Evolutionary conservation across 1,140 invertebrate genomes (phyloP).

Genomic region (Luehdorfia chinensis): DNA sequence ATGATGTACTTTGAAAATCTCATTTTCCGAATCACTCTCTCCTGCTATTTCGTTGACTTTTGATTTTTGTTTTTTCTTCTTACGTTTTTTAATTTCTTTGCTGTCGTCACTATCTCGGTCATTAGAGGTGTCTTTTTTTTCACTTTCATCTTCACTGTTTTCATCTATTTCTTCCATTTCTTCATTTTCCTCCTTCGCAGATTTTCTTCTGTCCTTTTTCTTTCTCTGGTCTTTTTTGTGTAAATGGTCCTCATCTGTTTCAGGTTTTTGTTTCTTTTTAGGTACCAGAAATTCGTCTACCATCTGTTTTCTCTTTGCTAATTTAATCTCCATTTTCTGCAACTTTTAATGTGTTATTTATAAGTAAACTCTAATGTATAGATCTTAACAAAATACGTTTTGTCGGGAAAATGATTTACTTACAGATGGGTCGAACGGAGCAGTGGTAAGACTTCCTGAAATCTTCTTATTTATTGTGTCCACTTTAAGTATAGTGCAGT

Average conservation of each 20-base stretch:
- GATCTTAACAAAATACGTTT: neutral
- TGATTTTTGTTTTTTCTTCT: slow-evolving; percentile 10
- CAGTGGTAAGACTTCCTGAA: slow-evolving; percentile 49
- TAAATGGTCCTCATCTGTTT: slow-evolving; percentile 13
- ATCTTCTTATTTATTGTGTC: slow-evolving; percentile 59
- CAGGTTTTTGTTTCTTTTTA: slow-evolving; percentile 15
- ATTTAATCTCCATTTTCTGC: slow-evolving; percentile 6
- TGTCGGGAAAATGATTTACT: slow-evolving; percentile 21
- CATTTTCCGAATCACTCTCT: neutral
- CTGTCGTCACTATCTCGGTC: neutral
- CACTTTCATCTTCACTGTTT: neutral
- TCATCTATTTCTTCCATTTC: neutral
- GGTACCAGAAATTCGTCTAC: slow-evolving; percentile 6
- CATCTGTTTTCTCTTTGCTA: slow-evolving; percentile 21
- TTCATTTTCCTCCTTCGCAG: slow-evolving; percentile 15
- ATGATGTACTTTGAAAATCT: neutral
- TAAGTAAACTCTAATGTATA: slow-evolving; percentile 7
- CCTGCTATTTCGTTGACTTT: too few relatives aligned
- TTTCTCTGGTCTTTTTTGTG: slow-evolving; percentile 23
- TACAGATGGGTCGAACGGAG: slow-evolving; percentile 39
- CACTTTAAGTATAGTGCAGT: slow-evolving; percentile 65
- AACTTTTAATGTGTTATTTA: slow-evolving; percentile 11
- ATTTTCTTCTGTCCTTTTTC: slow-evolving; percentile 15
- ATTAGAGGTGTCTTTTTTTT: neutral
- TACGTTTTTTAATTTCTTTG: slow-evolving; percentile 3